Conservation (phyloP, 2,797 vertebrate species). For the Poecilia gillii region DNA sequence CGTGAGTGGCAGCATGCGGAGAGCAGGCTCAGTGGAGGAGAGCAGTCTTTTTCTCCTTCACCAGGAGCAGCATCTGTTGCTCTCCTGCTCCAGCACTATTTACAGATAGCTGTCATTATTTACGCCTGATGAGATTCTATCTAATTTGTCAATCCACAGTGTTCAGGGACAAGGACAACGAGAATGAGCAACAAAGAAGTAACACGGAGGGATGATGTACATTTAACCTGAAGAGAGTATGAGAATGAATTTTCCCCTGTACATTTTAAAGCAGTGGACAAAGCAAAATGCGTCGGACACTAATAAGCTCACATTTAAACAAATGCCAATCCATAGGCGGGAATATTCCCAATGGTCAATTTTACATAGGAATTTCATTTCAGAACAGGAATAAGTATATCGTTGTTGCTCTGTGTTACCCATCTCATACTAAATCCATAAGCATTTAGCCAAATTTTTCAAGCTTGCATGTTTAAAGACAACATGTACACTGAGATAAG, state of each 20-base stretch:
- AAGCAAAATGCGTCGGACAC: background rate
- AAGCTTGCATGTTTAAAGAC: conserved; percentile 28
- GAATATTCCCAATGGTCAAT: background rate
- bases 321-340: background rate
- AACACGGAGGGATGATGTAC: conserved; percentile 5
- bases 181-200: conserved; percentile 49
- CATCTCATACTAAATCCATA: background rate
- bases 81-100: conserved; percentile 69
- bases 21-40: conserved; percentile 71
- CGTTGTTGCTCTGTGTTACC: background rate
- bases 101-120: conserved; percentile 78
- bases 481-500: conserved; percentile 61
- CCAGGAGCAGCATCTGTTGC: conserved; percentile 76
- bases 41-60: conserved; percentile 71
- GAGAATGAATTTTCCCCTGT: background rate
- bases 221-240: conserved; percentile 5
- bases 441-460: background rate
- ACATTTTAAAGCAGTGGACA: background rate
- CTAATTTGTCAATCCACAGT: conserved; percentile 64
- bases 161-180: conserved; percentile 59
- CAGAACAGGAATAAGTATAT: too few relatives aligned
- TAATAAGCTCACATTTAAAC: background rate
- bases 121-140: conserved; percentile 69
- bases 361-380: background rate
- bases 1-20: conserved; percentile 74